Evolutionary conservation across 2,113 vertebrate species (phyloP).

Genomic region (Plestiodon gilberti): DNA sequence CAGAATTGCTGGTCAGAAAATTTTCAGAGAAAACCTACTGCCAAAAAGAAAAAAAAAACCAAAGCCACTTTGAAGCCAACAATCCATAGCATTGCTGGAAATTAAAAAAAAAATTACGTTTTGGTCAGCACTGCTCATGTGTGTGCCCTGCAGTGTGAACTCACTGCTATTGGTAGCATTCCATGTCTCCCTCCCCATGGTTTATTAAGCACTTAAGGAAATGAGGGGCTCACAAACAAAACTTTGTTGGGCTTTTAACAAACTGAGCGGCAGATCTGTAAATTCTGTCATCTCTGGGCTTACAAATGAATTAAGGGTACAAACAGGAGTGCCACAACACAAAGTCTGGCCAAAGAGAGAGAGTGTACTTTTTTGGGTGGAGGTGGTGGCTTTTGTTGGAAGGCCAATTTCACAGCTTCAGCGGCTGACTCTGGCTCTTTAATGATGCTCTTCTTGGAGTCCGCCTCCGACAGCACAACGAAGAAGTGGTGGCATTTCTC

Average conservation of each 20-base stretch:
- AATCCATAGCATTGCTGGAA: no score
- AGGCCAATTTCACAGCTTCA: slow-evolving; percentile 93
- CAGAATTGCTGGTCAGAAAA: no score
- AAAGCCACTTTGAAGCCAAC: no score
- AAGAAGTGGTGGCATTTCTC: slow-evolving; percentile 99
- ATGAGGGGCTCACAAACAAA: no score
- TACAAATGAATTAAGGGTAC: background rate
- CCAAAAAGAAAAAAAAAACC: no score
- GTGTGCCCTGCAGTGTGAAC: background rate
- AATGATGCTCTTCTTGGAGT: slow-evolving; percentile 95
- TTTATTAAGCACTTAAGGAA: background rate
- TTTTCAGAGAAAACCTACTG: no score
- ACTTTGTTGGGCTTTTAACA: background rate
- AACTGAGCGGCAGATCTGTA: background rate
- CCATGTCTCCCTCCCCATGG: background rate
- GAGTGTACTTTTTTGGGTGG: slow-evolving; percentile 92
- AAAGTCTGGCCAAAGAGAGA: background rate
- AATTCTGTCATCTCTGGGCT: background rate
- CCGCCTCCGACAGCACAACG: slow-evolving; percentile 95
- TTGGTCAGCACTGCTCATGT: no score
- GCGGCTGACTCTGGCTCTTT: slow-evolving; percentile 94
- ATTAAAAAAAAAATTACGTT: no score
- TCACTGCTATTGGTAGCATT: background rate
- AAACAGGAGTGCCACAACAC: no score
- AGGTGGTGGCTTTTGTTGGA: slow-evolving; percentile 95